Percentiles rank a stretch among this genome's conserved stretches.
Conservation (phyloP, 1,140 invertebrate species). For the Paramacrobiotus metropolitanus region DNA sequence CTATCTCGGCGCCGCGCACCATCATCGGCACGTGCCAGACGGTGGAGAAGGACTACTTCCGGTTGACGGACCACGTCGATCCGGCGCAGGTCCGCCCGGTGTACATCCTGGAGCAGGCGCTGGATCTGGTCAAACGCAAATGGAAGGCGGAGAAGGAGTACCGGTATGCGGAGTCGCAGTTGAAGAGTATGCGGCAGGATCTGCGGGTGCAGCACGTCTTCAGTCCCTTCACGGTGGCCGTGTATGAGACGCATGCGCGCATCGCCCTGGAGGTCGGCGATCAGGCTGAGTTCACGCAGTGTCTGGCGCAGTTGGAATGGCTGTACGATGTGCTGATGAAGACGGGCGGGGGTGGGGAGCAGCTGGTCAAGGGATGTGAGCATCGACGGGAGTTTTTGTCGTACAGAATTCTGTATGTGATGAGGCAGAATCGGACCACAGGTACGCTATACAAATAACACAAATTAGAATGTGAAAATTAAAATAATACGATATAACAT, state of each 20-base stretch:
- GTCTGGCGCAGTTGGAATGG: conserved; percentile 85
- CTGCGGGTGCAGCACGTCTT: conserved; percentile 46
- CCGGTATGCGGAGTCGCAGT: conserved; percentile 83
- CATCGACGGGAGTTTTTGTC: conserved; percentile 72
- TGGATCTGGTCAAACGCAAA: conserved; percentile 64
- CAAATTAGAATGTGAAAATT: not conserved
- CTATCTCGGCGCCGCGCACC: conserved; percentile 27
- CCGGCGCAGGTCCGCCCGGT: conserved; percentile 61
- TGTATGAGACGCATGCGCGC: conserved; percentile 91
- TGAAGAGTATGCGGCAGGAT: conserved; percentile 95
- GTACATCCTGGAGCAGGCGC: conserved; percentile 52
- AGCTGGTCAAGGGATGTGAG: conserved; percentile 30
- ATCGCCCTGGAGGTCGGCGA: conserved; percentile 87
- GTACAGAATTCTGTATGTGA: conserved; percentile 84
- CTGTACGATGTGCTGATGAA: conserved; percentile 41
- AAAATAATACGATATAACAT: not conserved
- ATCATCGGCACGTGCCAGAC: conserved; percentile 76
- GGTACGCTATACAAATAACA: conserved; percentile 43
- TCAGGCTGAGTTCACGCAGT: conserved; percentile 96
- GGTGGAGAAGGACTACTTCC: conserved; percentile 76
- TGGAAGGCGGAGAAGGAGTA: conserved; percentile 78
- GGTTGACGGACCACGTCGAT: conserved; percentile 78
- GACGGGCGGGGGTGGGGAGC: conserved; percentile 11
- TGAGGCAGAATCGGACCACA: conserved; percentile 83
- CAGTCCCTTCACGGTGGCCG: conserved; percentile 60